Evolutionary conservation across 2,888 invertebrate genomes (phyloP).

Genomic region (Lasioglossum malachurum): DNA sequence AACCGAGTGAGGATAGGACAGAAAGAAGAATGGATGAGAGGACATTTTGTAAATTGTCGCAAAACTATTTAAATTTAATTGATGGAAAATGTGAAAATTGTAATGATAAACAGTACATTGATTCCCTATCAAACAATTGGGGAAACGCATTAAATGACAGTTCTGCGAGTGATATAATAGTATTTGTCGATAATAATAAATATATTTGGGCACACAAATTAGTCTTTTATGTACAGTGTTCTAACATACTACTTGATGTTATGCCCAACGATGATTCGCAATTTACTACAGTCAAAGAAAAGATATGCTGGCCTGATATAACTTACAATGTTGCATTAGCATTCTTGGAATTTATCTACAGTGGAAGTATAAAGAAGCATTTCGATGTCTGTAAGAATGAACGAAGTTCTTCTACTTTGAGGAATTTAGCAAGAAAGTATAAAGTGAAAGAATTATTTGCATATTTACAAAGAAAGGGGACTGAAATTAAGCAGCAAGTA

Average conservation of each 20-base stretch:
- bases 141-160: slow-evolving; percentile 79
- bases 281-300: slow-evolving; percentile 70
- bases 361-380: slow-evolving; percentile 77
- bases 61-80: not conserved
- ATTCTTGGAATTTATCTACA: slow-evolving; percentile 84
- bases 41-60: not conserved
- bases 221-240: slow-evolving; percentile 84
- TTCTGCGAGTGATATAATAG: slow-evolving; percentile 83
- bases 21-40: slow-evolving; percentile 20
- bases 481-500: slow-evolving; percentile 18
- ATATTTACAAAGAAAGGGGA: slow-evolving; percentile 69
- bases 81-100: slow-evolving; percentile 30
- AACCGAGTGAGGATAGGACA: slow-evolving; percentile 8
- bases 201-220: slow-evolving; percentile 85
- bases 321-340: slow-evolving; percentile 77
- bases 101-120: slow-evolving; percentile 54
- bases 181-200: slow-evolving; percentile 81
- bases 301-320: slow-evolving; percentile 77
- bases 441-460: slow-evolving; percentile 75
- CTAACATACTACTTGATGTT: slow-evolving; percentile 82
- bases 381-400: slow-evolving; percentile 64
- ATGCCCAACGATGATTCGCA: slow-evolving; percentile 68
- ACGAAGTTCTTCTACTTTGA: slow-evolving; percentile 64
- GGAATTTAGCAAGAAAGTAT: slow-evolving; percentile 78
- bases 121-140: slow-evolving; percentile 79